phyloP scores from a whole-genome alignment of 2,797 vertebrate species.

The Scolopax bukidnonensis region DNA sequence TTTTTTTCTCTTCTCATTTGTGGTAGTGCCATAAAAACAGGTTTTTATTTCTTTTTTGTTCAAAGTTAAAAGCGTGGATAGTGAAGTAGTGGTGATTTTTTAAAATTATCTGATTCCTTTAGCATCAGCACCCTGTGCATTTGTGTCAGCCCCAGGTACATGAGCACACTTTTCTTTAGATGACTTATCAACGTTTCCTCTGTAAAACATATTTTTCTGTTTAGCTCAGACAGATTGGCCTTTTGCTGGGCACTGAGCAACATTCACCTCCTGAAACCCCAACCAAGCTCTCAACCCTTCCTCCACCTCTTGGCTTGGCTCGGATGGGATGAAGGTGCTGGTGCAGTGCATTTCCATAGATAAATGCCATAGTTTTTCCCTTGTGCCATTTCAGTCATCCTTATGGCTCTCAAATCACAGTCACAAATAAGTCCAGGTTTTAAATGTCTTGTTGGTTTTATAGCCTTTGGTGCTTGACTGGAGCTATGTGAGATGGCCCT shows the following conservation, averaged over 20 bases:
- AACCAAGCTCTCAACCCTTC: background rate
- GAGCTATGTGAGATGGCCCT: background rate
- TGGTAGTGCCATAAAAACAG: background rate
- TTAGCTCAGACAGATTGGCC: background rate
- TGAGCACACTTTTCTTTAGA: accelerated
- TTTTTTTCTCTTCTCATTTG: background rate
- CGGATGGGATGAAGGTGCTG: background rate
- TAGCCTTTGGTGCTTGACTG: background rate
- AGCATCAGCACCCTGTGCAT: background rate
- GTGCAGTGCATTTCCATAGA: background rate
- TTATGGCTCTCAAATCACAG: background rate
- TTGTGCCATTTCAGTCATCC: background rate
- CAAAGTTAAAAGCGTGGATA: background rate
- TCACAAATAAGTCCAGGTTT: background rate
- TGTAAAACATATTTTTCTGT: background rate
- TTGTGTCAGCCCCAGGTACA: background rate
- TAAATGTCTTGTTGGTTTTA: background rate
- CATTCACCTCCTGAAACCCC: accelerated
- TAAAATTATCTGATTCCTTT: background rate
- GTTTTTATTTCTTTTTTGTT: background rate
- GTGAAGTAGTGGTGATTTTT: background rate
- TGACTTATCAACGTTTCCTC: background rate
- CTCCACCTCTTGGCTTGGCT: accelerated
- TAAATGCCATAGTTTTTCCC: background rate
- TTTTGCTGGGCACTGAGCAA: background rate